These are phyloP conservation scores for Delia radicum DNA, from an alignment of 1,140 invertebrate species.

Conservation along the genomic window DNA sequence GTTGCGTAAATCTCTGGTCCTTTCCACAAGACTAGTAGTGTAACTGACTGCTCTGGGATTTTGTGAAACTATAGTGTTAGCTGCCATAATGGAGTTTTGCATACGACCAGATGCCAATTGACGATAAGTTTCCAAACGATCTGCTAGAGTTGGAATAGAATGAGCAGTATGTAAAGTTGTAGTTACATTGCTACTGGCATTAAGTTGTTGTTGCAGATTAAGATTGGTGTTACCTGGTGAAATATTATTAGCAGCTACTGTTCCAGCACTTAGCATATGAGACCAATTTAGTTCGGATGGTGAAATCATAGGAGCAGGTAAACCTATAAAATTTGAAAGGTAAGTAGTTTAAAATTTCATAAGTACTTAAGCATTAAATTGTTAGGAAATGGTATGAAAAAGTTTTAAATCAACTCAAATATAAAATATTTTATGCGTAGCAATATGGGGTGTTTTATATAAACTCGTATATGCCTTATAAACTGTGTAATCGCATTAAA, in stretches of 20 bases:
- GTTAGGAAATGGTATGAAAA: too few relatives aligned
- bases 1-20: slow-evolving; percentile 66
- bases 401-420: too few relatives aligned
- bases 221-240: not conserved
- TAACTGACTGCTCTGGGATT: slow-evolving; percentile 55
- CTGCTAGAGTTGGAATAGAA: slow-evolving; percentile 58
- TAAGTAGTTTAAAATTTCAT: not conserved
- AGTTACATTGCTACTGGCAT: not conserved
- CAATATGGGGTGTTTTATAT: too few relatives aligned
- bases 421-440: too few relatives aligned
- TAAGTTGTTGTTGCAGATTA: not conserved
- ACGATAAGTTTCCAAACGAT: slow-evolving; percentile 59
- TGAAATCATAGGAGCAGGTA: slow-evolving; percentile 60
- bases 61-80: slow-evolving; percentile 58
- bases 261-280: slow-evolving; percentile 46
- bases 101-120: slow-evolving; percentile 53
- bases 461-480: too few relatives aligned
- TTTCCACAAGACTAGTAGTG: slow-evolving; percentile 63
- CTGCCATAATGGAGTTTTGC: slow-evolving; percentile 45
- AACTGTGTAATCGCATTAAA: too few relatives aligned
- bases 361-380: too few relatives aligned
- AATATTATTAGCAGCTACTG: slow-evolving; percentile 10
- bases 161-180: slow-evolving; percentile 50
- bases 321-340: not conserved
- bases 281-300: slow-evolving; percentile 66